Percentiles rank a stretch among this genome's conserved stretches.
Conservation (phyloP, 2,888 invertebrate genomes). For the Orthonevra nobilis region DNA sequence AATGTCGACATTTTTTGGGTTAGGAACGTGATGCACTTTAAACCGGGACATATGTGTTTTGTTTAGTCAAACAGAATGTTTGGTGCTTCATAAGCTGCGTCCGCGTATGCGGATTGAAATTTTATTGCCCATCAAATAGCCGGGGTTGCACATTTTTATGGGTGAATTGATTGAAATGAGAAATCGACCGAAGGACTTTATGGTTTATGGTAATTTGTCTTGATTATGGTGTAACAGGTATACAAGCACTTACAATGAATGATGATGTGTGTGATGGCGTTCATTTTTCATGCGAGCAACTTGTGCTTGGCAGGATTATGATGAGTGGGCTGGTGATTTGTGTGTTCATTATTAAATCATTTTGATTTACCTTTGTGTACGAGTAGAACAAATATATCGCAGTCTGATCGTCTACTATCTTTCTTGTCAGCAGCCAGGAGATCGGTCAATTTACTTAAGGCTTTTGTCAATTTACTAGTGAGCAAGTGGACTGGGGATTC, state of each 20-base stretch:
- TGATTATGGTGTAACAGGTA: slow-evolving; percentile 51
- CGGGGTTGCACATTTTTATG: slow-evolving; percentile 1
- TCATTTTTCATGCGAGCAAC: too few relatives aligned
- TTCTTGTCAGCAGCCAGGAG: too few relatives aligned
- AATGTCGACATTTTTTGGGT: slow-evolving; percentile 47
- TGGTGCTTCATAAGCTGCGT: slow-evolving; percentile 26
- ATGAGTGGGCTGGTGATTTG: too few relatives aligned
- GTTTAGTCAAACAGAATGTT: slow-evolving; percentile 53
- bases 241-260: slow-evolving; percentile 6
- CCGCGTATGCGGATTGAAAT: slow-evolving; percentile 41
- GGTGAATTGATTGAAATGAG: slow-evolving; percentile 40
- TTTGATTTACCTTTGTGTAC: too few relatives aligned
- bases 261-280: slow-evolving; percentile 18
- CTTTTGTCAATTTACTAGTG: too few relatives aligned
- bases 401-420: too few relatives aligned
- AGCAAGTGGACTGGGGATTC: too few relatives aligned
- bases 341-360: too few relatives aligned
- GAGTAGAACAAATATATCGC: too few relatives aligned
- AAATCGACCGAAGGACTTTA: slow-evolving; percentile 22
- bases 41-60: slow-evolving; percentile 40
- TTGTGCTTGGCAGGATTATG: too few relatives aligned
- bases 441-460: too few relatives aligned
- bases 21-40: slow-evolving; percentile 31
- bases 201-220: slow-evolving; percentile 47
- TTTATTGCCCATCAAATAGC: slow-evolving; percentile 36